A percentile compares a stretch with the other conserved stretches of the same genome.
Conservation (phyloP, 2,888 invertebrate species). For the Schrankia costaestrigalis region DNA sequence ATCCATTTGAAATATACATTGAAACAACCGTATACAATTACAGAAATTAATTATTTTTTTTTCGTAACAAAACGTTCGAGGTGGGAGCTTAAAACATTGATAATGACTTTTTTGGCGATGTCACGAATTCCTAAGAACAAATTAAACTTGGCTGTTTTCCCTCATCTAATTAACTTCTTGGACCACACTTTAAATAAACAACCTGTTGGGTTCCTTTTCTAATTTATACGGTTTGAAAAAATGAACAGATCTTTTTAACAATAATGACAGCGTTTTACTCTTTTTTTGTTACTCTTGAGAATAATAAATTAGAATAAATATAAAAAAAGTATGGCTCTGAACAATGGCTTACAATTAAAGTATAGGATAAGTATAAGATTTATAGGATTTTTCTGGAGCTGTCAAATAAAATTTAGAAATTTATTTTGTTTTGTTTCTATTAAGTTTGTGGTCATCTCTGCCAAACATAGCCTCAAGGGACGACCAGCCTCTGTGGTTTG, state of each 20-base stretch:
- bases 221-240: slow-evolving; percentile 22
- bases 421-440: neutral
- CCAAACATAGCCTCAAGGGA: neutral
- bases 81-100: slow-evolving; percentile 25
- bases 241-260: slow-evolving; percentile 13
- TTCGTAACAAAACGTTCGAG: slow-evolving; percentile 20
- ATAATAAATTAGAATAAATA: too few species aligned
- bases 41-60: slow-evolving; percentile 17
- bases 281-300: neutral
- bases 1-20: neutral
- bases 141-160: slow-evolving; percentile 41
- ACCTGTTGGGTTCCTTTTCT: slow-evolving; percentile 31
- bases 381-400: too few species aligned
- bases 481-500: neutral
- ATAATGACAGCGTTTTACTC: slow-evolving; percentile 2
- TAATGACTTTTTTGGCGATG: slow-evolving; percentile 39
- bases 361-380: too few species aligned
- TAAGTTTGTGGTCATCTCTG: neutral
- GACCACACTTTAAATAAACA: slow-evolving; percentile 37
- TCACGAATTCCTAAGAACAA: slow-evolving; percentile 37
- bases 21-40: too few species aligned
- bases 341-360: too few species aligned
- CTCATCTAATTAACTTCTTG: slow-evolving; percentile 43
- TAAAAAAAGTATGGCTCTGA: too few species aligned
- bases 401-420: neutral